These are phyloP conservation scores for Daubentonia madagascariensis DNA, from an alignment of 2,113 vertebrate genomes.

Conservation along the genomic window DNA sequence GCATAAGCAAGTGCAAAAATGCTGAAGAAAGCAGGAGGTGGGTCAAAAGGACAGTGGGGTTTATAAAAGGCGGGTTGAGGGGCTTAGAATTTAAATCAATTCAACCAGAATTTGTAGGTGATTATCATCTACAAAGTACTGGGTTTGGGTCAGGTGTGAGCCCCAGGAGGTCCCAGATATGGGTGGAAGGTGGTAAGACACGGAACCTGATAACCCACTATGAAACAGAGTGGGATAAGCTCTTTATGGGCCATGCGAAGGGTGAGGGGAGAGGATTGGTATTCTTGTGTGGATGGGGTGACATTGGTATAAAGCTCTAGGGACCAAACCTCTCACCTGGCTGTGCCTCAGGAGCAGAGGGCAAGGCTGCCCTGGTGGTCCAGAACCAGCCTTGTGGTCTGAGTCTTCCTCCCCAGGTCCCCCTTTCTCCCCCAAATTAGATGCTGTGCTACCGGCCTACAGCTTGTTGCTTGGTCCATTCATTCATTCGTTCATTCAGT, in stretches of 20 bases:
- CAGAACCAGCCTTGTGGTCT: background rate
- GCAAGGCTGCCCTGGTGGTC: background rate
- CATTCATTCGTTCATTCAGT: background rate
- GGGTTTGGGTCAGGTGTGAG: background rate
- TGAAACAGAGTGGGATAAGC: rapidly evolving
- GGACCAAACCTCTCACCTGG: background rate
- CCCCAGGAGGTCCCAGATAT: background rate
- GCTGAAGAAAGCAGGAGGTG: no score
- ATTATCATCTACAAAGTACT: no score
- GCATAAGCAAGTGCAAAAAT: rapidly evolving
- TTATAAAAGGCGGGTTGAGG: background rate
- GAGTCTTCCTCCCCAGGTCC: background rate
- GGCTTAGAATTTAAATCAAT: background rate
- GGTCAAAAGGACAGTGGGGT: background rate
- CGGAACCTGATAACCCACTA: background rate
- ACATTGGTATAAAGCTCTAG: background rate
- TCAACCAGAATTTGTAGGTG: background rate
- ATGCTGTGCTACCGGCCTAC: background rate
- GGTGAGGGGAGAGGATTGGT: background rate
- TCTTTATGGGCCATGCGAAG: background rate
- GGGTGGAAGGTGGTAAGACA: background rate
- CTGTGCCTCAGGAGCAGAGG: background rate
- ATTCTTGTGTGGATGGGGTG: rapidly evolving
- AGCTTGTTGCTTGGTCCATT: background rate
- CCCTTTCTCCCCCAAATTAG: no score